Evolutionary conservation across 1,140 invertebrate species (phyloP).

Genomic region (Lysiphlebus fabarum): DNA sequence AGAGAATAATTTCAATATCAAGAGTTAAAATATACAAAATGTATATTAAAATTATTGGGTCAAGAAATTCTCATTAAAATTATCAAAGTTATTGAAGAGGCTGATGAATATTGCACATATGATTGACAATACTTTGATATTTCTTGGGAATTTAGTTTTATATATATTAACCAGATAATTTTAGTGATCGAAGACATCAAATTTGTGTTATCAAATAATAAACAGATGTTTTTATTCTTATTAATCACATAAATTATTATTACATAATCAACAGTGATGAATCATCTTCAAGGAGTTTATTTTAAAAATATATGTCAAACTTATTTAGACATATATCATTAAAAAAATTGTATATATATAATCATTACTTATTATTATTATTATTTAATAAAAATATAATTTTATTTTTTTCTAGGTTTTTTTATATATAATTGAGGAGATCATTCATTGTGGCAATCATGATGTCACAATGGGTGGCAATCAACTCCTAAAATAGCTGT

Average conservation of each 20-base stretch:
- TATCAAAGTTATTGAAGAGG: conserved; percentile 72
- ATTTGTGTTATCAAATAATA: conserved; percentile 71
- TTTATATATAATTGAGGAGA: too few species aligned
- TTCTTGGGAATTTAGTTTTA: conserved; percentile 82
- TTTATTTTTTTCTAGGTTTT: too few species aligned
- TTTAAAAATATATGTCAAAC: conserved; percentile 78
- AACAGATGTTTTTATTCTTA: conserved; percentile 80
- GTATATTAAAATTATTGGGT: conserved; percentile 14
- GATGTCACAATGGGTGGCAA: conserved; percentile 81
- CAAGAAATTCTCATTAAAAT: too few species aligned
- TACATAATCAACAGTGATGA: conserved; percentile 70
- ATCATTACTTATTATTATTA: conserved; percentile 15
- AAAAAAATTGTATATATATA: conserved; percentile 22
- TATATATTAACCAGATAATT: conserved; percentile 77
- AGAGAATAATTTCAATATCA: too few species aligned
- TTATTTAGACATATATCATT: background rate
- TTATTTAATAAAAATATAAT: conserved; percentile 72
- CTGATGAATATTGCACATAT: conserved; percentile 66
- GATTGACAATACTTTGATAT: conserved; percentile 74
- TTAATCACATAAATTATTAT: conserved; percentile 87
- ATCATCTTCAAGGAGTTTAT: conserved; percentile 75
- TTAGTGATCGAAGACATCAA: conserved; percentile 74
- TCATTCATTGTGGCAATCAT: too few species aligned
- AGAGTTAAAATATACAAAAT: background rate
- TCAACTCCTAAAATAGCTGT: too few species aligned